Conservation (phyloP, 2,113 vertebrate genomes). For the Promerops cafer region DNA sequence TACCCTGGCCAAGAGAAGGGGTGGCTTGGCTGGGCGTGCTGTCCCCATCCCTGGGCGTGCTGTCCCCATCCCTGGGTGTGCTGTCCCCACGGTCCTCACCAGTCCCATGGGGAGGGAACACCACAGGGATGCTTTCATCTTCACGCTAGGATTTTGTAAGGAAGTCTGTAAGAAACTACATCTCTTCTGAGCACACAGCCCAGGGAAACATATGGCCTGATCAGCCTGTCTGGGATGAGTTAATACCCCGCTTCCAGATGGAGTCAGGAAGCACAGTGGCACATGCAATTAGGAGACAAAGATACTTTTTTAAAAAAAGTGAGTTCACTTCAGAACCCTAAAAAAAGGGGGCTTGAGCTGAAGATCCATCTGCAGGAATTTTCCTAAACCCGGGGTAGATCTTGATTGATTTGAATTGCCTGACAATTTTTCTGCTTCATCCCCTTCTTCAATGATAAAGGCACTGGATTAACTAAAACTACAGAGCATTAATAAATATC, state of each 20-base stretch:
- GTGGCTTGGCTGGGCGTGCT: neutral
- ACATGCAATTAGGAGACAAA: slow-evolving; percentile 41
- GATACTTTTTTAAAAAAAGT: neutral
- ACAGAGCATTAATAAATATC: slow-evolving; percentile 62
- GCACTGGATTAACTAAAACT: slow-evolving; percentile 44
- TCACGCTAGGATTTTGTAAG: neutral
- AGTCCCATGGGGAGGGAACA: neutral
- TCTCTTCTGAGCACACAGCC: neutral
- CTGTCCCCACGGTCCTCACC: neutral
- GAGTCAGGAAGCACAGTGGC: slow-evolving; percentile 39
- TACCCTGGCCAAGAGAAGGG: neutral
- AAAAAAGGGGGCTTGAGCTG: neutral
- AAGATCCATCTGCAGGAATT: neutral
- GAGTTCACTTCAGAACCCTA: neutral
- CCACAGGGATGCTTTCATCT: neutral
- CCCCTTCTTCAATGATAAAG: slow-evolving; percentile 11
- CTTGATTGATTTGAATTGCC: neutral
- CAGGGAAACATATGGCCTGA: slow-evolving; percentile 42
- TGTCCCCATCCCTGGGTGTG: neutral
- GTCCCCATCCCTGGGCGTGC: neutral
- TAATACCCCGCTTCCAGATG: slow-evolving; percentile 24
- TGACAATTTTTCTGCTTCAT: slow-evolving; percentile 11
- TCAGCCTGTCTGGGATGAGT: slow-evolving; percentile 42
- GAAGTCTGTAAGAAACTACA: neutral
- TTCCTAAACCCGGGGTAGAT: neutral